Evolutionary conservation across 2,113 vertebrate genomes (phyloP), one percentile per base, ranked within the genome.

Genomic region (Colius striatus): DNA sequence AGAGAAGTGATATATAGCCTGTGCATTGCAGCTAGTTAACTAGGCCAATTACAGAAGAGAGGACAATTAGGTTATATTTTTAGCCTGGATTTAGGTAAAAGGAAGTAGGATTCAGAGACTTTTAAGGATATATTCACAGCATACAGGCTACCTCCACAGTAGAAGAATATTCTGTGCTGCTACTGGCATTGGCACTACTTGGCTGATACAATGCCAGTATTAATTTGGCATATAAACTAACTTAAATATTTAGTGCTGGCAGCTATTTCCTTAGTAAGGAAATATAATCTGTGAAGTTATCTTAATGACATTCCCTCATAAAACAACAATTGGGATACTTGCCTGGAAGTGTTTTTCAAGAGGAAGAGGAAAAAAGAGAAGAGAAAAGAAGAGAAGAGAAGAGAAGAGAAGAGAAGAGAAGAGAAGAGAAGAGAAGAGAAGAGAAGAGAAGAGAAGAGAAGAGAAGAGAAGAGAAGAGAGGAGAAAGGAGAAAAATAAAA

Each of bases 251-350:
- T 92, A 88, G 77, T 71, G 72, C 87, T 84, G 32, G 91, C 80
- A 92, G 90, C 92, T 95, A 63, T 95, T 97, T 97, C 61, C 77
- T 73, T 92, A 81, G 70, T 94, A 76, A 32, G 91, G 89, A 95
- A 93, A 70, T 92, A 86, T 75, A 95, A 96, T 84, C 95, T 81
- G 84, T 95, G 85, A 92, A 84, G 70, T 90, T 80, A 63, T 26
- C 5, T 94, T 94, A 94, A 94, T 92, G 82, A 94, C 60, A 57
- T 78, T 97, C 62, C 71, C 67, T 96, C 74, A 75, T 87, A 96
- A 94, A 97, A 93, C 32, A 95, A 48, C 92, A 91, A 88, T 95
- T 5, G 16, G 70, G 18, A 87, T 97, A 94, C 85, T 96, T 92
- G 62, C 51, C 74, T 80, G 80, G 43, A 91, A 77, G 76, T 87